These are phyloP conservation scores for Podarcis raffonei DNA, from an alignment of 2,113 vertebrate species.

Conservation along the genomic window DNA sequence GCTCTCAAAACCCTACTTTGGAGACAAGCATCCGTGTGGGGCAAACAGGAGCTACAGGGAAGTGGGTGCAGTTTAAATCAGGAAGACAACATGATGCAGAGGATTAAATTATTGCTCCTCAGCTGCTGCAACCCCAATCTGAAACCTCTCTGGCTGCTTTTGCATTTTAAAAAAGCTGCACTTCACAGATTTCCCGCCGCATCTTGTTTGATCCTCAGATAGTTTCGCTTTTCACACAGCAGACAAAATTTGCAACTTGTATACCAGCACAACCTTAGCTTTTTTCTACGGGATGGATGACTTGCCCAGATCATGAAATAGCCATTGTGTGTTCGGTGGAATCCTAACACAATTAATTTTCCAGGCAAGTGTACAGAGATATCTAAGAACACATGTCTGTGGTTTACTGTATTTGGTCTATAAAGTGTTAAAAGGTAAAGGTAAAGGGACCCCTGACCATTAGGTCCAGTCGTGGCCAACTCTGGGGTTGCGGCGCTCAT, in stretches of 20 bases:
- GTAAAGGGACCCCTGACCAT: too few species aligned
- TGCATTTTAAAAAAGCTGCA: not conserved
- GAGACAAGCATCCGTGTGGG: not conserved
- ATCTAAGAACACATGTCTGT: not conserved
- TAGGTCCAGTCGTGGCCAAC: too few species aligned
- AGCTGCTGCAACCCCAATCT: too few species aligned
- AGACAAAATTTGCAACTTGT: too few species aligned
- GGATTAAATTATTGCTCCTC: not conserved
- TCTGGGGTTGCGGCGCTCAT: too few species aligned
- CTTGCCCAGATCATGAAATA: not conserved
- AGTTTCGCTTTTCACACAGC: not conserved
- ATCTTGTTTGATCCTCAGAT: not conserved
- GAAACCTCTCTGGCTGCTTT: not conserved
- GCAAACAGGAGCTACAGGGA: not conserved
- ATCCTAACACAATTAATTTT: not conserved
- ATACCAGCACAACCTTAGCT: not conserved
- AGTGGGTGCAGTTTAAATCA: not conserved
- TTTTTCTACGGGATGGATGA: not conserved
- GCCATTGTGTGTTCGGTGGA: not conserved
- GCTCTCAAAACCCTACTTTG: slow-evolving; percentile 12
- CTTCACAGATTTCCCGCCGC: not conserved
- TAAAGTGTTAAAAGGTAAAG: not conserved
- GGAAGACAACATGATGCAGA: not conserved
- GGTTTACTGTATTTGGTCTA: not conserved
- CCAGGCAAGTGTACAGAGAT: not conserved